Evolutionary conservation across 2,888 invertebrate genomes (phyloP).

Genomic region (Caenorhabditis sp.): DNA sequence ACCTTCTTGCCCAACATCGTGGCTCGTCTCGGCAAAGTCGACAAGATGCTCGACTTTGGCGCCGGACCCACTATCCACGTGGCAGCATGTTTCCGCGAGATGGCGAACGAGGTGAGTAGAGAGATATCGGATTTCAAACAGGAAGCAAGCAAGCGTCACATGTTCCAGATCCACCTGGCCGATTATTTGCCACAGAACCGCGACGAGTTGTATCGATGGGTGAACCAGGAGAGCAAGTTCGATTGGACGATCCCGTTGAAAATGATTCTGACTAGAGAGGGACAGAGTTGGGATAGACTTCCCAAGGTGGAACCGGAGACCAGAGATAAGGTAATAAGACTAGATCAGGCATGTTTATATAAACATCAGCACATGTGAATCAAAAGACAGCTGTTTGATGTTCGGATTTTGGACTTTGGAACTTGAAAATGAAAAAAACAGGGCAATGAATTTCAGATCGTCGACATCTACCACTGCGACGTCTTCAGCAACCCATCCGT

Average conservation of each 20-base stretch:
- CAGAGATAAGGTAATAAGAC: conserved; percentile 70
- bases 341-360: not conserved
- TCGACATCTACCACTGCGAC: conserved; percentile 78
- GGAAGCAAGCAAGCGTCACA: conserved; percentile 25
- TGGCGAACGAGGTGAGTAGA: conserved; percentile 73
- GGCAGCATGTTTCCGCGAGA: conserved; percentile 78
- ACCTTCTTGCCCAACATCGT: conserved; percentile 81
- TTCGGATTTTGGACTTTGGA: not conserved
- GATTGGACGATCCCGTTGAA: conserved; percentile 73
- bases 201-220: conserved; percentile 77
- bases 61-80: conserved; percentile 82
- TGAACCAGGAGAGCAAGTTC: conserved; percentile 71
- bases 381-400: not conserved
- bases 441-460: conserved; percentile 58
- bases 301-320: conserved; percentile 68
- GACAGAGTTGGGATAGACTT: conserved; percentile 67
- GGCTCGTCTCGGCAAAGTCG: conserved; percentile 72
- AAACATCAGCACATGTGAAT: not conserved
- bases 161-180: conserved; percentile 79
- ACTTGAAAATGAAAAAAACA: not conserved
- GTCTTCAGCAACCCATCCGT: conserved; percentile 77
- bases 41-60: conserved; percentile 70
- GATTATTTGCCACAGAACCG: conserved; percentile 82
- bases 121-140: conserved; percentile 38
- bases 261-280: conserved; percentile 75